phyloP scores from a whole-genome alignment of 2,113 vertebrate genomes.

The Otolemur garnettii region DNA sequence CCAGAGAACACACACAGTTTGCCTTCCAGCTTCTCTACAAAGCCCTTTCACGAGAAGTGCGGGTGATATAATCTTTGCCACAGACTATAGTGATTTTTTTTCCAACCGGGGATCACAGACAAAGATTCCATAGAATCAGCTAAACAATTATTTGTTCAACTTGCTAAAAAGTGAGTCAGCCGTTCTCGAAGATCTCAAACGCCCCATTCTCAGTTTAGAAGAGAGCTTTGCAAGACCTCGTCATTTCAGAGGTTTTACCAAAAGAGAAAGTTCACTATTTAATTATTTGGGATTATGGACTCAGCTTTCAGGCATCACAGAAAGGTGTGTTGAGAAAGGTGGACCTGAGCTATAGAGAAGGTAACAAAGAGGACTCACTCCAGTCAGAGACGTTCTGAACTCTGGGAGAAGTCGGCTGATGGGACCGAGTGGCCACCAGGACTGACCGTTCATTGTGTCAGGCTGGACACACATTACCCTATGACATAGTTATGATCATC shows the following conservation, averaged over 20 bases:
- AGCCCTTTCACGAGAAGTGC: background rate
- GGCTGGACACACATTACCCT: background rate
- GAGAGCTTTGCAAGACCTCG: background rate
- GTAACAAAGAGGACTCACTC: background rate
- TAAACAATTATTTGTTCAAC: background rate
- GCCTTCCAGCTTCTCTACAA: background rate
- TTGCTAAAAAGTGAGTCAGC: background rate
- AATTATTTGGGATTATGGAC: background rate
- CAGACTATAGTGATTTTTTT: background rate
- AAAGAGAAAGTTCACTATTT: slow-evolving; percentile 6
- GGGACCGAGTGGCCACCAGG: background rate
- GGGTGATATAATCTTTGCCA: background rate
- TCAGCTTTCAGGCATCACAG: slow-evolving; percentile 1
- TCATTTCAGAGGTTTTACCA: background rate
- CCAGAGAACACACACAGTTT: background rate
- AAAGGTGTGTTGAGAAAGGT: background rate
- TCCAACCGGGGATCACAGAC: background rate
- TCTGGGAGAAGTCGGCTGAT: background rate
- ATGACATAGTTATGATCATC: background rate
- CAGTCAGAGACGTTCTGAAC: background rate
- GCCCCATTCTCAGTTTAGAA: background rate
- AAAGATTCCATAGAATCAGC: background rate
- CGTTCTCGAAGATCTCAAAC: background rate
- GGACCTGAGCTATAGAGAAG: background rate
- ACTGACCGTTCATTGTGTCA: background rate